These are phyloP conservation scores for Temnothorax rugatulus DNA, from an alignment of 2,888 invertebrate species.

Conservation along the genomic window DNA sequence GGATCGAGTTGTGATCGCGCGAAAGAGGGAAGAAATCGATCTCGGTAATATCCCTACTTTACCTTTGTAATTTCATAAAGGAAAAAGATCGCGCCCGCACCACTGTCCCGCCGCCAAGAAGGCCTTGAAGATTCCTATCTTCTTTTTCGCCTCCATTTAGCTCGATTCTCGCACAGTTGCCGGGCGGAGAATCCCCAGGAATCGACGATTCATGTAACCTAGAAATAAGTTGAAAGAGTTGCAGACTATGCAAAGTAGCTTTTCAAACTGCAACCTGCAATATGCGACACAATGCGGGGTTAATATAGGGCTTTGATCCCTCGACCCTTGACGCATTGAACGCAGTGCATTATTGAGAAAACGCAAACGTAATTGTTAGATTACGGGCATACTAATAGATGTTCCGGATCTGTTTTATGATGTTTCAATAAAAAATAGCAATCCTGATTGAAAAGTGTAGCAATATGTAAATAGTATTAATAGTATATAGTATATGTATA, in stretches of 20 bases:
- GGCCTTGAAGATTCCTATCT: slow-evolving; percentile 47
- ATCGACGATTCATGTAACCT: slow-evolving; percentile 22
- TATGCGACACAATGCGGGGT: slow-evolving; percentile 32
- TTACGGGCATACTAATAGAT: neutral
- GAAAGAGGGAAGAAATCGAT: slow-evolving; percentile 39
- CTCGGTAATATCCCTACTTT: slow-evolving; percentile 42
- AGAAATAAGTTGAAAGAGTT: slow-evolving; percentile 63
- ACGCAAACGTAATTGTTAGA: neutral
- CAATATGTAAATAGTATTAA: neutral
- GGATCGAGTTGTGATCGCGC: slow-evolving; percentile 4
- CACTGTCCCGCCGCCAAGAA: neutral
- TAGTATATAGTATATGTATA: neutral
- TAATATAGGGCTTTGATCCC: slow-evolving; percentile 54
- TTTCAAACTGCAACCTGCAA: slow-evolving; percentile 34
- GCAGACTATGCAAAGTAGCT: slow-evolving; percentile 14
- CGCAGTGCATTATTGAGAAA: slow-evolving; percentile 8
- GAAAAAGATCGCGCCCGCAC: slow-evolving; percentile 42
- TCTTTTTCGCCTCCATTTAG: slow-evolving; percentile 51
- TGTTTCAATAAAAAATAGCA: neutral
- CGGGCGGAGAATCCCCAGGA: slow-evolving; percentile 1
- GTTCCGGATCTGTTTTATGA: neutral
- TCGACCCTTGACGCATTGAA: slow-evolving; percentile 29
- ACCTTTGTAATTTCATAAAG: slow-evolving; percentile 65
- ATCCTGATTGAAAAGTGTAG: neutral
- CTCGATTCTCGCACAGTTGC: slow-evolving; percentile 51